Evolutionary conservation across 2,797 vertebrate genomes (phyloP), one percentile per base, ranked within the genome.

Genomic region (Echeneis naucrates): DNA sequence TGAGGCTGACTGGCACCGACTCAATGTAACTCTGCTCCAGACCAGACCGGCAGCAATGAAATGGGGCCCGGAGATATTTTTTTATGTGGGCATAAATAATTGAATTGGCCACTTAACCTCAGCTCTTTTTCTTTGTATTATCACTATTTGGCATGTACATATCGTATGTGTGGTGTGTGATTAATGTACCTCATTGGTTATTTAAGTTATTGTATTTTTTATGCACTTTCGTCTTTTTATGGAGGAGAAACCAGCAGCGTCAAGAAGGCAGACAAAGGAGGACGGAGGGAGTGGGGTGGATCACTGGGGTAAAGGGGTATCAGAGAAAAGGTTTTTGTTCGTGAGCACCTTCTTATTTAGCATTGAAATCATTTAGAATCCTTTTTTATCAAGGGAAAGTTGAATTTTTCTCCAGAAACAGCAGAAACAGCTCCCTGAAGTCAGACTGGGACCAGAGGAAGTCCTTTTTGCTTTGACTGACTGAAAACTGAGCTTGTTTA

Each of bases 101-200:
- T 87, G 2, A 90, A 57, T 24, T 52, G 11, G 44, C 67, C 88
- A 86, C 88, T 90, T 90, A 90, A 90, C 89, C 88, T 72, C 66
- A 23, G 80, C 76, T 87, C 60, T 42, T 82, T 84, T 84, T 78
- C 77, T 88, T 83, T 90, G 89, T 91, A 86, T 89, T 87, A 89
- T 89, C 79, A 85, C 68, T 42, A 78, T 89, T 83, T 73, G 32
- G 30, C 75, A 42, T 90, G 89, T 88, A 48, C 66, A 53, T 77
- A 77, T 71, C 60, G 52, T 4, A 37, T 75, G 74, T 78, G 61
- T 74, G 75, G 45, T 78, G 69, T 77, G 79, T 84, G 88, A 91
- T 89, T 89, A 88, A 79, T 89, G 89, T 87, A 76, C 73, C 84
- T 88, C 87, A 89, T 89, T 86, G 75, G 77, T 89, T 91, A 90